Base-by-base conservation (phyloP, 2,888 invertebrate genomes). In the Prosopocoilus inquinatus region DNA sequence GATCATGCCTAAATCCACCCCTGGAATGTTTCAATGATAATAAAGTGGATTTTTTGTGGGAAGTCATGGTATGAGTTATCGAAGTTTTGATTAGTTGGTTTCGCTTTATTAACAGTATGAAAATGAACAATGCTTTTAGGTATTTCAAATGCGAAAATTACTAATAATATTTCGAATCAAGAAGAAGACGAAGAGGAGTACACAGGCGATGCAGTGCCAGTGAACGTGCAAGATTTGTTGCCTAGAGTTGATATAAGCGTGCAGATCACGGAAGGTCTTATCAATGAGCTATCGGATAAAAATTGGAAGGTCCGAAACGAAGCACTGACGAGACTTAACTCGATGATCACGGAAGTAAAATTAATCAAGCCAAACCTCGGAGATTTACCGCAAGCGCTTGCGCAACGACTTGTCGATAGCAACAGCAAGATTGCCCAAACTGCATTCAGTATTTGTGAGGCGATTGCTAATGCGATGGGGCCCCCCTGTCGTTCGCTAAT, bases 291-390 rank as follows among this genome's bases (percentile, higher is more conserved):
- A 64, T 82, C 85, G 15, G 94, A 95, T 75, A 94, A 93, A 76
- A 93, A 93, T 77, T 97, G 96, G 96, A 96, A 96, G 82, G 88
- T 88, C 63, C 81, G 91, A 55, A 87, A 86, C 64, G 91, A 91
- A 76, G 90, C 85, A 0, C 71, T 92, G 13, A 84, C 84, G 62
- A 90, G 90, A 76, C 78, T 94, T 11, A 84, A 82, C 53, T 81
- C 80, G 1, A 86, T 94, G 39, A 79, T 94, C 34, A 82, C 78
- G 12, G 91, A 88, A 50, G 88, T 91, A 0, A 88, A 90, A 63
- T 85, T 90, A 7, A 91, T 97, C 60, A 92, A 91, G 66, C 79
- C 91, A 0, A 86, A 87, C 11, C 81, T 97, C 38, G 95, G 94
- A 0, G 94, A 94, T 70, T 76, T 96, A 35, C 90, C 94, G 0